Evolutionary conservation across 2,113 vertebrate genomes (phyloP).

Genomic region (Rattus rattus): DNA sequence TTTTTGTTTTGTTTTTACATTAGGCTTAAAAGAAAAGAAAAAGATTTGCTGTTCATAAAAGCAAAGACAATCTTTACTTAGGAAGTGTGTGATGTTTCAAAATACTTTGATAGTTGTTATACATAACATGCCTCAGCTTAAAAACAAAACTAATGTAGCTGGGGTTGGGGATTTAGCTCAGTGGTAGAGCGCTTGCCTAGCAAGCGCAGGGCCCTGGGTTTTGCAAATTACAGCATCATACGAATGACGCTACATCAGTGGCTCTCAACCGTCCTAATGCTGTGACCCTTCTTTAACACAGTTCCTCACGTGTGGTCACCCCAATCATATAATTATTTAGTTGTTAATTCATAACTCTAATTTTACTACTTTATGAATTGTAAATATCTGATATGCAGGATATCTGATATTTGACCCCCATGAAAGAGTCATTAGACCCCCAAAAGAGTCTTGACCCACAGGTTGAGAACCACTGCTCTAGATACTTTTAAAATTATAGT

Average conservation of each 20-base stretch:
- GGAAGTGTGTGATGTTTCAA: constrained; percentile 11
- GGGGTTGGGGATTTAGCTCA: not conserved
- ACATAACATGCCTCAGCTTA: constrained; percentile 20
- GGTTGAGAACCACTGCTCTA: not conserved
- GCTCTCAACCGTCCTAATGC: not conserved
- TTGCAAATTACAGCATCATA: not conserved
- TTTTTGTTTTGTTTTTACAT: not conserved
- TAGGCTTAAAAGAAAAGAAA: constrained; percentile 41
- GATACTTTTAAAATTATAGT: constrained; percentile 53
- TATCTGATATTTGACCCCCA: not conserved
- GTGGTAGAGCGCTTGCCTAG: too few relatives aligned
- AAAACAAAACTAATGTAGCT: not conserved
- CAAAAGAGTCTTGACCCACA: not conserved
- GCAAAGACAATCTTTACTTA: constrained; percentile 13
- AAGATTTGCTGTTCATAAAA: constrained; percentile 3
- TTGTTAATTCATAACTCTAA: not conserved
- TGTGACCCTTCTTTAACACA: not conserved
- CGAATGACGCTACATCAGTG: not conserved
- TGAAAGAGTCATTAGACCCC: not conserved
- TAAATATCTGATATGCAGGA: not conserved
- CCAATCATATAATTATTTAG: not conserved
- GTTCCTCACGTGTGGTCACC: not conserved
- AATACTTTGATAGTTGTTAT: constrained; percentile 2
- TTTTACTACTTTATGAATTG: not conserved
- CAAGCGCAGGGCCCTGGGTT: not conserved